Percentiles rank a stretch among this genome's conserved stretches.
phyloP scores from a whole-genome alignment of 2,113 vertebrate species.

The Rutilus rutilus region DNA sequence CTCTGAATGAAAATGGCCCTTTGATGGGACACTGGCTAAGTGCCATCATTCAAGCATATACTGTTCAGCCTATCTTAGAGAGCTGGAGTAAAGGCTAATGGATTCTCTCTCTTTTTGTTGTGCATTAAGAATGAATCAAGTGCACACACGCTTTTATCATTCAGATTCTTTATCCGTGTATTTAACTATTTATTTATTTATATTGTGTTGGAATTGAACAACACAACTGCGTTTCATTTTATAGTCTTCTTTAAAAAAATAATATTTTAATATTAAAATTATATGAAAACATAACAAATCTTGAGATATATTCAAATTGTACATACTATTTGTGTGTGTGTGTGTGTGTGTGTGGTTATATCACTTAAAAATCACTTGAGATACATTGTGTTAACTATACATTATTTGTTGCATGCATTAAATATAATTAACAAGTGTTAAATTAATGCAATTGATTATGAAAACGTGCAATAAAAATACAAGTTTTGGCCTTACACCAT shows the following conservation, averaged over 20 bases:
- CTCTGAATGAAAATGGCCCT: constrained; percentile 34
- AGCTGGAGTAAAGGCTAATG: constrained; percentile 24
- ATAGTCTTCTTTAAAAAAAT: not conserved
- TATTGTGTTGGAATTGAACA: not conserved
- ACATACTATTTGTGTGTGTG: too few relatives aligned
- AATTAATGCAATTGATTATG: not conserved
- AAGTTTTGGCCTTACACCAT: too few relatives aligned
- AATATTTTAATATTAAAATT: not conserved
- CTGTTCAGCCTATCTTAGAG: not conserved
- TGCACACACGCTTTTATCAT: not conserved
- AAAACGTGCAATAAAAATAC: not conserved
- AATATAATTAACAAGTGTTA: not conserved
- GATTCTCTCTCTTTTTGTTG: not conserved
- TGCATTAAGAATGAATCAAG: constrained; percentile 29
- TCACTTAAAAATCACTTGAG: too few relatives aligned
- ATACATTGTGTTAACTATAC: too few relatives aligned
- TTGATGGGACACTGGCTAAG: constrained; percentile 22
- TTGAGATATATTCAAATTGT: too few relatives aligned
- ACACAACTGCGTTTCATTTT: not conserved
- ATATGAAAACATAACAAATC: too few relatives aligned
- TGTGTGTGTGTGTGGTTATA: too few relatives aligned
- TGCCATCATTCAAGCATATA: constrained; percentile 18
- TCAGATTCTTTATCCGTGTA: not conserved
- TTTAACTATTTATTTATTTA: not conserved
- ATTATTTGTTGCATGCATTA: not conserved